A percentile compares a stretch with the other conserved stretches of the same genome.
Evolutionary conservation across 1,140 invertebrate species (phyloP).

Genomic region (Lepidurus couesii): DNA sequence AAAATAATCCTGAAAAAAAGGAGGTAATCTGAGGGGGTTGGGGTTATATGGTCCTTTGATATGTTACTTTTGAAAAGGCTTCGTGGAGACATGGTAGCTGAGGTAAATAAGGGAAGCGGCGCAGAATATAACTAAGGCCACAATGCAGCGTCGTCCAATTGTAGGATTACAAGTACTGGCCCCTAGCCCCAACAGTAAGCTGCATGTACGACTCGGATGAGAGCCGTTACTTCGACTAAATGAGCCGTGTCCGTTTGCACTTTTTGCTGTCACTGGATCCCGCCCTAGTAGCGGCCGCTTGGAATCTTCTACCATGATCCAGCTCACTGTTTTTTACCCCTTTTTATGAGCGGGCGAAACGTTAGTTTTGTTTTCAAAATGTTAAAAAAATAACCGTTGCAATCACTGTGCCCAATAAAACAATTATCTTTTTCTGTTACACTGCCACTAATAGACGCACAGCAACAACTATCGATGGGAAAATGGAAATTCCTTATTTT

Average conservation of each 20-base stretch:
- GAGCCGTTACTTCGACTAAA: neutral
- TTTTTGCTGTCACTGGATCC: neutral
- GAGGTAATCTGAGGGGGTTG: no score
- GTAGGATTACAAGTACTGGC: neutral
- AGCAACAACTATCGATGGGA: no score
- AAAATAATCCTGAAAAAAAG: no score
- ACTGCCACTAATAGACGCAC: no score
- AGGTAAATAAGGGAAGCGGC: conserved; percentile 31
- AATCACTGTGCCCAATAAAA: no score
- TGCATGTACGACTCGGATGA: neutral
- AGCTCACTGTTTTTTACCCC: neutral
- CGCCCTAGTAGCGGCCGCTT: neutral
- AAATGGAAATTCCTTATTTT: no score
- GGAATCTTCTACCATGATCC: conserved; percentile 15
- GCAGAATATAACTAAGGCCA: conserved; percentile 29
- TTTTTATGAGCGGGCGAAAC: neutral
- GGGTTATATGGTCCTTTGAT: neutral
- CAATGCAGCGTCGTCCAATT: conserved; percentile 27
- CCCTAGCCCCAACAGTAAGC: neutral
- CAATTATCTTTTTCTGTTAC: no score
- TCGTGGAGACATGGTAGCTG: conserved; percentile 30
- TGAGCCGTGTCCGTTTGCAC: neutral
- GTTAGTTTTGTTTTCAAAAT: neutral
- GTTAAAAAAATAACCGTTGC: no score
- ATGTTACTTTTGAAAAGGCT: conserved; percentile 32